These are phyloP conservation scores for Drosophila arawakana DNA, from an alignment of 1,140 invertebrate species.

Conservation along the genomic window DNA sequence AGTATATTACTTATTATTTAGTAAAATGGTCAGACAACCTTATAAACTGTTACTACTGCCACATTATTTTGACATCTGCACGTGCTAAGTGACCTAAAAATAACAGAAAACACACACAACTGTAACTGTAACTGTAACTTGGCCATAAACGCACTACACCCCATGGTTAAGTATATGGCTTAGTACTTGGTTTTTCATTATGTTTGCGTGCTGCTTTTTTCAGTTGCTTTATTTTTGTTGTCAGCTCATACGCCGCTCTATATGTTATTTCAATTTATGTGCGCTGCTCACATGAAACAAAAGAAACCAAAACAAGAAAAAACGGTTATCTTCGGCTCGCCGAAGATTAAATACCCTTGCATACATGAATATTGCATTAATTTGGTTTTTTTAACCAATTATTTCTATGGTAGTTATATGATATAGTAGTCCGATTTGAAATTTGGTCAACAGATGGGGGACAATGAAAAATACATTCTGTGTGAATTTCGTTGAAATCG, in stretches of 20 bases:
- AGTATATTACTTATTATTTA: no score
- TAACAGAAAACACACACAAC: neutral
- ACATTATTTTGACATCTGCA: constrained; percentile 67
- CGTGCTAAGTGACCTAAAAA: constrained; percentile 45
- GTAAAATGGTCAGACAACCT: neutral
- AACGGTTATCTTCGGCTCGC: no score
- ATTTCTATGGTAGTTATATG: no score
- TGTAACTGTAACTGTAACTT: constrained; percentile 9
- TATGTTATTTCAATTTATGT: constrained; percentile 47
- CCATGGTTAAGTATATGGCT: constrained; percentile 15
- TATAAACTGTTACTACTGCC: constrained; percentile 19
- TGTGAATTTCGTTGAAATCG: no score
- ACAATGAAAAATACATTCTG: no score
- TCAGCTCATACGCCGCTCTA: constrained; percentile 15
- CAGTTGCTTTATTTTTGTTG: neutral
- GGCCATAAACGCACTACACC: constrained; percentile 32
- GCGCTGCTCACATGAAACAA: constrained; percentile 65
- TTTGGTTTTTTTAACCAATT: no score
- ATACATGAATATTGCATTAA: no score
- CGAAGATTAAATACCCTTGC: no score
- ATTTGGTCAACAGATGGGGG: no score
- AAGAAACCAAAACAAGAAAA: constrained; percentile 2
- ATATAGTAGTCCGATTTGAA: no score
- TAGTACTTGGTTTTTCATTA: constrained; percentile 13
- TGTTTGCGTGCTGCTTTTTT: constrained; percentile 62